A percentile compares a stretch with the other conserved stretches of the same genome.
phyloP scores from a whole-genome alignment of 2,888 invertebrate genomes.

The Agonum fuliginosum region DNA sequence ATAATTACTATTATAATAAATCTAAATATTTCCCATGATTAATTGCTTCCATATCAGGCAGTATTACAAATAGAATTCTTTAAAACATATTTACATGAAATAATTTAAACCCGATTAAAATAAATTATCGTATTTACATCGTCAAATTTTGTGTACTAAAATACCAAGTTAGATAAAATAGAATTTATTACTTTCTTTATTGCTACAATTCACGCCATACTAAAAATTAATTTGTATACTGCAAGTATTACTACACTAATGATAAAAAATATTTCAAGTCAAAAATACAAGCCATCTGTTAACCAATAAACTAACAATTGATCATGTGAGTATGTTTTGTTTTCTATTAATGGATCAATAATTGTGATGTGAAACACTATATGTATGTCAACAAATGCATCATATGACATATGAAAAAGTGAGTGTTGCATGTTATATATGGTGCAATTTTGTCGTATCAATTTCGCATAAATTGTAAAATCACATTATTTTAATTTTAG shows the following conservation, averaged over 20 bases:
- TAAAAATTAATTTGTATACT: neutral
- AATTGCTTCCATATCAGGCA: neutral
- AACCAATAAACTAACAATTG: constrained; percentile 6
- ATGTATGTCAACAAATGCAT: constrained; percentile 4
- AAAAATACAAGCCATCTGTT: neutral
- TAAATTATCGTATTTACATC: neutral
- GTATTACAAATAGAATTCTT: neutral
- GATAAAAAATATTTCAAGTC: neutral
- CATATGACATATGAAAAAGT: neutral
- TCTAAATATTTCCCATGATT: neutral
- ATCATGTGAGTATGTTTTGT: constrained; percentile 12
- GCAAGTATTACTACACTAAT: constrained; percentile 12
- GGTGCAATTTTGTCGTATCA: neutral
- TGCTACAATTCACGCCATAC: neutral
- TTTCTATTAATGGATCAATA: neutral
- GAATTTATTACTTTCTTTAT: neutral
- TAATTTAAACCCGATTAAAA: neutral
- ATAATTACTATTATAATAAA: neutral
- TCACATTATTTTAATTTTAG: neutral
- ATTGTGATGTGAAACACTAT: constrained; percentile 12
- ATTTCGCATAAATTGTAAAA: constrained; percentile 1
- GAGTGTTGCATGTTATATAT: neutral
- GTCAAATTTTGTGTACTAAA: neutral
- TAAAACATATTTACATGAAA: neutral
- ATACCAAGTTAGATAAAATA: neutral